These are phyloP conservation scores for Leucoraja ocellata DNA, from an alignment of 2,797 vertebrate genomes.

Conservation along the genomic window DNA sequence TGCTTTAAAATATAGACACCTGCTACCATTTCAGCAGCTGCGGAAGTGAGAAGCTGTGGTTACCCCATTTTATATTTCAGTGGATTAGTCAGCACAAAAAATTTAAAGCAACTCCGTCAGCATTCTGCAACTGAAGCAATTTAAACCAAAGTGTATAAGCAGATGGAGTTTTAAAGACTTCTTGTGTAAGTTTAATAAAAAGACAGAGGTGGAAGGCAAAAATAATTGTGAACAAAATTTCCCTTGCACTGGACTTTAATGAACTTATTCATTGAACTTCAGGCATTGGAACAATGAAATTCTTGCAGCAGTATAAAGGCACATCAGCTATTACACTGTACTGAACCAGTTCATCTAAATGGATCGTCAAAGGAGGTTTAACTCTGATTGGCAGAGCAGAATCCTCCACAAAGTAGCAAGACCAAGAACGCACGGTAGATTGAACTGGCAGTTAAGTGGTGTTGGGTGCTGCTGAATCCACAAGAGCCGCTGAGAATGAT, in stretches of 20 bases:
- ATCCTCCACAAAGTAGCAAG: not conserved
- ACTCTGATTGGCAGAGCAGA: not conserved
- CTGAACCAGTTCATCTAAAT: not conserved
- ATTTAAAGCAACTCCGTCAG: not conserved
- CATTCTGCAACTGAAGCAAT: not conserved
- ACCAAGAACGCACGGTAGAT: no score
- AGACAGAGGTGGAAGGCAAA: not conserved
- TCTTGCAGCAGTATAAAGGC: not conserved
- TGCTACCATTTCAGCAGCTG: not conserved
- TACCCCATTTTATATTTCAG: not conserved
- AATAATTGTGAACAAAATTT: not conserved
- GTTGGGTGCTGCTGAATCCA: not conserved
- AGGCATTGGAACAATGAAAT: not conserved
- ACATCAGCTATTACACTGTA: not conserved
- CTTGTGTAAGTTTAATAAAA: not conserved
- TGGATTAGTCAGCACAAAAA: not conserved
- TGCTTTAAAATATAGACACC: not conserved
- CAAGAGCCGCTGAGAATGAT: not conserved
- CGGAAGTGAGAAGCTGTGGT: not conserved
- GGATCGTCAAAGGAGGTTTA: not conserved
- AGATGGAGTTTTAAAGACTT: not conserved
- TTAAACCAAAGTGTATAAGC: not conserved
- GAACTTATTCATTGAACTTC: not conserved
- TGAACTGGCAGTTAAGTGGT: not conserved
- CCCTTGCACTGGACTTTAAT: not conserved